A percentile compares a stretch with the other conserved stretches of the same genome.
These are phyloP conservation scores for Epinotia nisella DNA, from an alignment of 2,888 invertebrate genomes.

Conservation along the genomic window DNA sequence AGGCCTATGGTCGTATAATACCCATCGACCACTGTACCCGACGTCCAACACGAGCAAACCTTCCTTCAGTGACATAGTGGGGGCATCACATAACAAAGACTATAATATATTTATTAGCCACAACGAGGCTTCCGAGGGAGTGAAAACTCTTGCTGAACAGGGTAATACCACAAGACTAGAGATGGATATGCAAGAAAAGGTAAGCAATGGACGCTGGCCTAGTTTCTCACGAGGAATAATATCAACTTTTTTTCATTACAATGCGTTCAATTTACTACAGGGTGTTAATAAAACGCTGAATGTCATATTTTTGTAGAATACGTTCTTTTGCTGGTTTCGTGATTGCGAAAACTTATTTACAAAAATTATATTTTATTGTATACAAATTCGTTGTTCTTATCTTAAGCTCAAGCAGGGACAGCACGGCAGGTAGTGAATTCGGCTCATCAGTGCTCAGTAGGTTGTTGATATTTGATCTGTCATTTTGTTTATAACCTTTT, in stretches of 20 bases:
- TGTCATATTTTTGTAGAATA: background rate
- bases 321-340: background rate
- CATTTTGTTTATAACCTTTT: conserved; percentile 16
- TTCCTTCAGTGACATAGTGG: conserved; percentile 76
- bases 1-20: conserved; percentile 75
- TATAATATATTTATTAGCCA: conserved; percentile 67
- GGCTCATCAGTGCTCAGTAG: too few species aligned
- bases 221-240: background rate
- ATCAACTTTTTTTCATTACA: background rate
- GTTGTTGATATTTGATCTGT: too few species aligned
- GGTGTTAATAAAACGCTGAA: background rate
- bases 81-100: conserved; percentile 73
- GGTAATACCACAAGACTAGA: conserved; percentile 77
- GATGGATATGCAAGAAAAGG: conserved; percentile 68
- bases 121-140: conserved; percentile 66
- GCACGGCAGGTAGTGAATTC: too few species aligned
- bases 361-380: too few species aligned
- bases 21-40: conserved; percentile 70
- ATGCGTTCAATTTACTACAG: background rate
- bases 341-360: background rate
- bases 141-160: conserved; percentile 76
- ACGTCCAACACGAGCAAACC: conserved; percentile 51
- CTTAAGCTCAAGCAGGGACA: too few species aligned
- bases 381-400: too few species aligned
- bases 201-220: conserved; percentile 50